Percentiles rank a stretch among this genome's conserved stretches.
phyloP scores from a whole-genome alignment of 2,888 invertebrate species.

The Tetranychus truncatus region DNA sequence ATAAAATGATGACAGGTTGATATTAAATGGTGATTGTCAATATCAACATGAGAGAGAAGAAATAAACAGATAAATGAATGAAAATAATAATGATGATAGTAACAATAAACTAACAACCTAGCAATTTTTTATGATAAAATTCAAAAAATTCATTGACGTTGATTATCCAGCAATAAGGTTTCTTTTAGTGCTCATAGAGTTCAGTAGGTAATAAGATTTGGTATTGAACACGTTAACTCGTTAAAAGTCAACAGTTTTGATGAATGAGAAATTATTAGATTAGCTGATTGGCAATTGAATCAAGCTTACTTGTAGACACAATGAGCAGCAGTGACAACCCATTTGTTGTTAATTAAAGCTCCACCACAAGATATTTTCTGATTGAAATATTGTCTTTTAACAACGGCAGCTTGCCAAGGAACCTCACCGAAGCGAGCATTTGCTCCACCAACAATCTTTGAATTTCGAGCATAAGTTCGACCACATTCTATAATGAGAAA shows the following conservation, averaged over 20 bases:
- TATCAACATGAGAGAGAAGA: not conserved
- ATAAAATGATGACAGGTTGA: not conserved
- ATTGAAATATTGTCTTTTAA: slow-evolving; percentile 71
- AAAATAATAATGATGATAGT: not conserved
- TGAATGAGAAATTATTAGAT: not conserved
- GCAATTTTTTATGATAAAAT: not conserved
- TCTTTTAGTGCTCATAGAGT: not conserved
- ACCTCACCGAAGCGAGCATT: slow-evolving; percentile 74
- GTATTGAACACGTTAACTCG: too few relatives aligned
- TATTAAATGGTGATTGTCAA: not conserved
- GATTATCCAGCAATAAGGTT: not conserved
- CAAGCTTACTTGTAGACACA: slow-evolving; percentile 30
- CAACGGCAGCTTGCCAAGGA: slow-evolving; percentile 77
- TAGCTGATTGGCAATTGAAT: not conserved
- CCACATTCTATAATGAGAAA: slow-evolving; percentile 55
- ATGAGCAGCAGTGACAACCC: slow-evolving; percentile 81
- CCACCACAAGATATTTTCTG: slow-evolving; percentile 81
- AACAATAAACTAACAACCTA: not conserved
- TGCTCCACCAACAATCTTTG: slow-evolving; percentile 77
- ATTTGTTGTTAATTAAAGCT: slow-evolving; percentile 66
- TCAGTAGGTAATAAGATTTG: not conserved
- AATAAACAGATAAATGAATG: not conserved
- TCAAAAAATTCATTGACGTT: not conserved
- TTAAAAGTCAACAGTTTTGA: too few relatives aligned
- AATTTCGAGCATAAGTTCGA: slow-evolving; percentile 65